phyloP scores from a whole-genome alignment of 37 sponge, comb jelly and placozoan species.

The Axinella damicornis region DNA sequence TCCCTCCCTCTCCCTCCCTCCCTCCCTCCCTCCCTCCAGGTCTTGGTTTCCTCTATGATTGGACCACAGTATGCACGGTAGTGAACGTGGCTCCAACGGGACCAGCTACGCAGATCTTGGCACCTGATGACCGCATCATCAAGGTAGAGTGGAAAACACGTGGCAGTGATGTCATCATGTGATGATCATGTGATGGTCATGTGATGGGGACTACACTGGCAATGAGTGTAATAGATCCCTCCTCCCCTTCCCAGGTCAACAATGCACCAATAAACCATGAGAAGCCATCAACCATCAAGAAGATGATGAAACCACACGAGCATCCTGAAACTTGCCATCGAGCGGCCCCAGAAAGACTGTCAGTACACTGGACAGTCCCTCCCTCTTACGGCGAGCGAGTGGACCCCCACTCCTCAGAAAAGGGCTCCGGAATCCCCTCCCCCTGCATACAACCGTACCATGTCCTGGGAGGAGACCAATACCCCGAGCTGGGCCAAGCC shows the following conservation, averaged over 20 bases:
- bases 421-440: too few species aligned
- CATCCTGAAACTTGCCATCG: conserved; percentile 59
- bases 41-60: conserved; percentile 68
- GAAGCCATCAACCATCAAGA: conserved; percentile 71
- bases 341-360: conserved; percentile 32
- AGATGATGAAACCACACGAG: conserved; percentile 80
- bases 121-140: conserved; percentile 65
- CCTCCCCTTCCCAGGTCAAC: conserved; percentile 49
- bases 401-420: too few species aligned
- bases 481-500: too few species aligned
- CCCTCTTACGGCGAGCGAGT: too few species aligned
- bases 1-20: too few species aligned
- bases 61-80: conserved; percentile 47
- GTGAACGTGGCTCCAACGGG: conserved; percentile 44
- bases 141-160: conserved; percentile 30
- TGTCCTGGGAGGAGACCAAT: too few species aligned
- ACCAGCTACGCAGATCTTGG: conserved; percentile 66
- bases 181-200: not conserved
- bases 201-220: too few species aligned
- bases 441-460: too few species aligned
- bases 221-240: too few species aligned
- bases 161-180: not conserved
- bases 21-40: conserved; percentile 1
- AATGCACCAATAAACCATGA: conserved; percentile 50
- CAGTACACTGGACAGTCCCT: not conserved